These are phyloP conservation scores for Ranitomeya imitator DNA, from an alignment of 2,113 vertebrate species.

Conservation along the genomic window DNA sequence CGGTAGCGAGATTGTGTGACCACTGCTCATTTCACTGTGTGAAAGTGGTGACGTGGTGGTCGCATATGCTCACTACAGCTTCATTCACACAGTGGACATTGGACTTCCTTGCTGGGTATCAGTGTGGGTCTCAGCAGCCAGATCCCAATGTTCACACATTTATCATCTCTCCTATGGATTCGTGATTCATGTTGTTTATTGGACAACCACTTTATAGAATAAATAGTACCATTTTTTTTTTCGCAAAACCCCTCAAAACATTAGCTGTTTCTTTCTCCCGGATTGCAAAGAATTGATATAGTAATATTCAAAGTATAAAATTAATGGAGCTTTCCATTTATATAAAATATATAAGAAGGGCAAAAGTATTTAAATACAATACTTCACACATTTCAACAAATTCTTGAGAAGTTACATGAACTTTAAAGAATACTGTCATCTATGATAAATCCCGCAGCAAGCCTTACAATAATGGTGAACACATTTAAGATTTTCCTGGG, in stretches of 20 bases:
- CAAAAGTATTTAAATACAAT: not conserved
- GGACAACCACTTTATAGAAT: not conserved
- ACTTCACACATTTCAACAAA: not conserved
- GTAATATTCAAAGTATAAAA: not conserved
- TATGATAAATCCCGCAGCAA: not conserved
- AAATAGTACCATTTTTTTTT: not conserved
- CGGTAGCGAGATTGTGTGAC: too few species aligned
- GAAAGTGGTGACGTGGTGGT: too few species aligned
- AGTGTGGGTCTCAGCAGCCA: too few species aligned
- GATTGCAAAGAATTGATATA: not conserved
- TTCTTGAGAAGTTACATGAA: not conserved
- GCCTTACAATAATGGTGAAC: constrained; percentile 31
- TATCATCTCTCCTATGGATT: too few species aligned
- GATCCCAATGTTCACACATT: too few species aligned
- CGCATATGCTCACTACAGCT: too few species aligned
- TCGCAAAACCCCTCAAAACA: too few species aligned
- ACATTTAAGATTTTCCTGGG: constrained; percentile 40
- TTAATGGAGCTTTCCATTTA: not conserved
- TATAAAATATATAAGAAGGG: not conserved
- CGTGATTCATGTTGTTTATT: too few species aligned
- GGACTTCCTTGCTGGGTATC: too few species aligned
- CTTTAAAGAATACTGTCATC: constrained; percentile 12
- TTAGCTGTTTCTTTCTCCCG: not conserved
- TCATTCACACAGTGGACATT: too few species aligned
- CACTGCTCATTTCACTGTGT: too few species aligned